A percentile compares a stretch with the other conserved stretches of the same genome.
Conservation (phyloP, 2,113 vertebrate species). For the Passer domesticus region DNA sequence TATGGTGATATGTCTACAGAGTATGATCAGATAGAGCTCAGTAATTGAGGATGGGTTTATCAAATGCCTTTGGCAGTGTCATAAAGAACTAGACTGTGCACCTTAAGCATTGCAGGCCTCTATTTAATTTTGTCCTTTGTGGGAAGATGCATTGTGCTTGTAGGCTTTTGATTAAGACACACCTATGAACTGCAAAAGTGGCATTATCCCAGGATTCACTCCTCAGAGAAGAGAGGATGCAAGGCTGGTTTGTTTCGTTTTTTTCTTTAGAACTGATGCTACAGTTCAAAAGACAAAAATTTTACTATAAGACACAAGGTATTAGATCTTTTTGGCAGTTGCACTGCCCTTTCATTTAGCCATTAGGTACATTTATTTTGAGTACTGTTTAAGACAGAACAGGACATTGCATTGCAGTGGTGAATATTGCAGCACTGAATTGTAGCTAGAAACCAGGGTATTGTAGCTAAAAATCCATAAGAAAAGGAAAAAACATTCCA, state of each 20-base stretch:
- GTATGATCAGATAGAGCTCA: slow-evolving; percentile 19
- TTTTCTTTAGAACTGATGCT: background rate
- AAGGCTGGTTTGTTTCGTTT: background rate
- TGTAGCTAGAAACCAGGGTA: background rate
- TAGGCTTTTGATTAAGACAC: background rate
- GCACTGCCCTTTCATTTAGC: background rate
- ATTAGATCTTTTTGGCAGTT: background rate
- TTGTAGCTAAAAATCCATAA: background rate
- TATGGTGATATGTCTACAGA: background rate
- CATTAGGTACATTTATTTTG: background rate
- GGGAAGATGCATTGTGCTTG: background rate
- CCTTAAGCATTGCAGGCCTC: background rate
- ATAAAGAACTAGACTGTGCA: background rate
- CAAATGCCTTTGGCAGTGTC: slow-evolving; percentile 3
- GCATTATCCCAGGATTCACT: background rate
- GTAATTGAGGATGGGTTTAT: background rate
- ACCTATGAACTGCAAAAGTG: background rate
- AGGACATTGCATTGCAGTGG: background rate
- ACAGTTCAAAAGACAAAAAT: background rate
- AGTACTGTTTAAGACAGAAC: background rate
- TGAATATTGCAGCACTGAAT: background rate
- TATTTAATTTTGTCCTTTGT: background rate
- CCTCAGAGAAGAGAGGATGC: background rate
- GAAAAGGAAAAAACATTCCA: background rate
- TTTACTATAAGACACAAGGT: background rate